Conservation (phyloP, 2,113 vertebrate species). For the Cisticola juncidis region DNA sequence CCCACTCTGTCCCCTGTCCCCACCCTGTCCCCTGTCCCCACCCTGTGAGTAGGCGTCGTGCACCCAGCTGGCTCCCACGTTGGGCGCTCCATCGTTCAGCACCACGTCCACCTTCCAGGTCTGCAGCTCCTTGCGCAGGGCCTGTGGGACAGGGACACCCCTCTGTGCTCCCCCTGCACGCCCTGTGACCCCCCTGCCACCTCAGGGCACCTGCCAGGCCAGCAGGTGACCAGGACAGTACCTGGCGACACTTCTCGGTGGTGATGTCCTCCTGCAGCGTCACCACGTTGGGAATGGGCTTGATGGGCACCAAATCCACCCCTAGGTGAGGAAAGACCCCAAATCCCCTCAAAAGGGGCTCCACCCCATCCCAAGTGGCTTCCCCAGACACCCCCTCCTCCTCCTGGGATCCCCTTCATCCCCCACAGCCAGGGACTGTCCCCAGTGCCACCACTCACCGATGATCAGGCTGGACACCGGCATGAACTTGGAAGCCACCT, state of each 20-base stretch:
- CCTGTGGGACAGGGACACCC: conserved; percentile 43
- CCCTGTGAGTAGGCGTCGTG: conserved; percentile 95
- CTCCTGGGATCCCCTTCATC: fast-evolving
- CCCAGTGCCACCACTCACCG: conserved; percentile 76
- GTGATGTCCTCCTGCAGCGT: conserved; percentile 95
- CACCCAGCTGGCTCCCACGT: conserved; percentile 93
- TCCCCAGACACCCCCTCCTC: background rate
- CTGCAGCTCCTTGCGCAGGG: conserved; percentile 91
- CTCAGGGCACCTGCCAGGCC: background rate
- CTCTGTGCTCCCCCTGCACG: background rate
- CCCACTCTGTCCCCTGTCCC: too few relatives aligned
- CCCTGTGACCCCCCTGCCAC: background rate
- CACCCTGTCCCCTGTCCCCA: background rate
- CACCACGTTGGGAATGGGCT: conserved; percentile 89
- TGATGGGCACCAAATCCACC: conserved; percentile 94
- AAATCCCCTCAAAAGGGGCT: background rate
- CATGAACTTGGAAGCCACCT: conserved; percentile 98
- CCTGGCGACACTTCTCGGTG: conserved; percentile 91
- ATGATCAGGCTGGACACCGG: conserved; percentile 94
- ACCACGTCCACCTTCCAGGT: conserved; percentile 97
- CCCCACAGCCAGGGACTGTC: fast-evolving
- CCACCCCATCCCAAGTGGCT: fast-evolving
- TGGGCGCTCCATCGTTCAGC: conserved; percentile 93
- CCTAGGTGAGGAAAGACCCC: conserved; percentile 60
- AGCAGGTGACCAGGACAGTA: background rate